Conservation (phyloP, 1,140 invertebrate genomes). For the Homalodisca vitripennis region DNA sequence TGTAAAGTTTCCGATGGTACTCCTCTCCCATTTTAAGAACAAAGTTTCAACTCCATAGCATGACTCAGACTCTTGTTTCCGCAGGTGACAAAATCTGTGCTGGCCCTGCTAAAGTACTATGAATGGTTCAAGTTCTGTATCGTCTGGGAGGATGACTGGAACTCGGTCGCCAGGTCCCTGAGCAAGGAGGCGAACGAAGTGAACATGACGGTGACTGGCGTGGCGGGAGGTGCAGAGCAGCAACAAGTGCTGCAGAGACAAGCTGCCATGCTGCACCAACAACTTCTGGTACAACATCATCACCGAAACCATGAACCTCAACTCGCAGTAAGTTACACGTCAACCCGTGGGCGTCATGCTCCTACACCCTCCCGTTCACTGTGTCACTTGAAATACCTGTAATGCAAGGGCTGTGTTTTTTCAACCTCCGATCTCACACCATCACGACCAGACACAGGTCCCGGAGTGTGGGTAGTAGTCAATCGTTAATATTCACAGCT, state of each 20-base stretch:
- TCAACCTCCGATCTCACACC: no score
- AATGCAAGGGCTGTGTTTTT: no score
- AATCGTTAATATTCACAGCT: no score
- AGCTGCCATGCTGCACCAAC: slow-evolving; percentile 67
- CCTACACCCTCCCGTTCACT: no score
- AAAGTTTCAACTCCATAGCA: no score
- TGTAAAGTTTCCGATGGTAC: neutral
- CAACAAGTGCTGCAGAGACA: slow-evolving; percentile 72
- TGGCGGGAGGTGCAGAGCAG: slow-evolving; percentile 63
- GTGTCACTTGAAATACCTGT: no score
- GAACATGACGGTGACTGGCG: slow-evolving; percentile 82
- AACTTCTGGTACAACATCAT: slow-evolving; percentile 83
- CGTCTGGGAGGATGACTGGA: slow-evolving; percentile 79
- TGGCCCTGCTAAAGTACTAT: slow-evolving; percentile 84
- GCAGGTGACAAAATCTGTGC: slow-evolving; percentile 89
- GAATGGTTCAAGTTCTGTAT: slow-evolving; percentile 94
- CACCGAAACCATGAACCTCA: slow-evolving; percentile 81
- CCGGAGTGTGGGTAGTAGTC: no score
- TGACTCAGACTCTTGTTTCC: slow-evolving; percentile 41
- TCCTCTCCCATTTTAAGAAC: neutral
- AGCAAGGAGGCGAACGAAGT: slow-evolving; percentile 48
- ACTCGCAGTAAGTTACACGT: slow-evolving; percentile 86
- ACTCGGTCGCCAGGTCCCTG: slow-evolving; percentile 61
- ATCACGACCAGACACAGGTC: no score
- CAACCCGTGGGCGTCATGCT: no score